Base-by-base conservation (phyloP, 2,113 vertebrate genomes). In the Seriola dumerili region DNA sequence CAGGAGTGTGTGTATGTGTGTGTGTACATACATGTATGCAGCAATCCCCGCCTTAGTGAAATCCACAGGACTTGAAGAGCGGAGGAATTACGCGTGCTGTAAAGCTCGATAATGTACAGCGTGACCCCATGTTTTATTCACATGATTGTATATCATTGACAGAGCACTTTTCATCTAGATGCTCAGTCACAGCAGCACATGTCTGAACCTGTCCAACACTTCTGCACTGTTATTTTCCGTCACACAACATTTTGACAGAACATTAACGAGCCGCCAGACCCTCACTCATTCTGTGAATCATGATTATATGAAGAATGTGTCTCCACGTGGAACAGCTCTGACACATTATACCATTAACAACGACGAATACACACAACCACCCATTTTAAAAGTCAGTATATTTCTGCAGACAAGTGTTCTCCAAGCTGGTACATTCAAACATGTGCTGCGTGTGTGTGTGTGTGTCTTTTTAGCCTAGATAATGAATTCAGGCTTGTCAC, bases 401-500 rank as follows among this genome's bases (percentile, higher is more conserved):
- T 76, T 54, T 34, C 36, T 8, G 57, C 58, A 59, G 68, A 54
- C 40, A n/a, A 2, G 21, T 34, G 4, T 64, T 80, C 72, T 69
- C n/a, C 1, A 2, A 76, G 76, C 50, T 2, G 5, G 9, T 8
- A 23, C 21, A 14, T 78, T 74, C 67, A 57, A 58, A 85, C 76
- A 72, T 69, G 63, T 42, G 59, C 72, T 29, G 9, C 44, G 23
- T 46, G 66, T 36, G 5, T 10, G 59, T 55, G 57, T 70, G 57
- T 86, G 59, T 29, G 9, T 86, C 72, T 90, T 91, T 89, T 78
- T 86, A 84, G 62, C 44, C 25, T 52, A 5, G 68, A 84, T 93
- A 90, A 92, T 79, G 66, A 91, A 93, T 81, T 66, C 82, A 54
- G 70, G 67, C 80, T 80, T 86, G 89, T 87, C 89, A 84, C 72